Evolutionary conservation across 2,888 invertebrate genomes (phyloP), one percentile per base, ranked within the genome.

Genomic region (Parnassius orleans): DNA sequence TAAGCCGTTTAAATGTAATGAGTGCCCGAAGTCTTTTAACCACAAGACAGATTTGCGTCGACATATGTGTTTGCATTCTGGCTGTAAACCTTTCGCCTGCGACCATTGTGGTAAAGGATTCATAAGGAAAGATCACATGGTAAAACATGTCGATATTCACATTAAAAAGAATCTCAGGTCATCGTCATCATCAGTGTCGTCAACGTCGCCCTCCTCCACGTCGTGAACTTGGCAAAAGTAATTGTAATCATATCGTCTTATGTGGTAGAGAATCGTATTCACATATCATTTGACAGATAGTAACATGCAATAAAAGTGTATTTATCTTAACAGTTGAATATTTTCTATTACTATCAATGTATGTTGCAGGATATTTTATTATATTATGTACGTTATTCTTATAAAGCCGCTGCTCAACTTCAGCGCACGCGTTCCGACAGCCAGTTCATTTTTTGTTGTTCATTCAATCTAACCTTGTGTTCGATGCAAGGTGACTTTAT

Each of bases 71-170:
- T 93, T 96, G 71, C 97, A 97, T 82, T 95, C 95, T n/a, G 96
- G 96, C 56, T 94, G 95, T 75, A 97, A 96, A 82, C 97, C 97
- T 51, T 97, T 95, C 82, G 92, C 94, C 68, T 98, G 97, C 86
- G 93, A 94, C 72, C 94, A 94, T 67, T 98, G 97, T 84, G 94
- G 95, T 66, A 97, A 97, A 84, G 96, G 97, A 57, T 98, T 98
- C 85, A 97, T 96, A 73, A 93, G 97, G 70, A 96, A 96, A 86
- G 97, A 98, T 87, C 97, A 97, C 86, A 96, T 97, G 96, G 93
- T 96, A 69, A 97, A 97, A 83, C 97, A 97, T 83, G 93, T 93
- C 72, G 95, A 96, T 72, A 96, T 96, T 58, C 97, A 97, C 87
- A 93, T 93, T 60, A 94, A 93, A 80, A 95, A 94, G 76, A 88